Evolutionary conservation across 1,140 invertebrate genomes (phyloP).

Genomic region (Caenorhabditis remanei): DNA sequence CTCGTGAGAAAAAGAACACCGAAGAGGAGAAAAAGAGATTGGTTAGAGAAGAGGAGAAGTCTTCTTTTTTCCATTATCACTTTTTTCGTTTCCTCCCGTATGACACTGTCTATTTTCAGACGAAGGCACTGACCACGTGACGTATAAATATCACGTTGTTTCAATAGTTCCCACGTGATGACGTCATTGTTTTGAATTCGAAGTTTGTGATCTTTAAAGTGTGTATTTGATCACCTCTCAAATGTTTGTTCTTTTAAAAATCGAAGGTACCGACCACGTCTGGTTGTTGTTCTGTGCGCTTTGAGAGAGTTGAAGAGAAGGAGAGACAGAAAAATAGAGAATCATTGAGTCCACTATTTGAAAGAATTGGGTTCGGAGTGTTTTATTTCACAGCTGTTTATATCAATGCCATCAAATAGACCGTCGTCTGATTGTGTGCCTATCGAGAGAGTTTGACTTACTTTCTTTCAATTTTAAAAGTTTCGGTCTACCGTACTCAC

Average conservation of each 20-base stretch:
- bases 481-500: no score
- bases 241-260: neutral
- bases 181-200: slow-evolving; percentile 32
- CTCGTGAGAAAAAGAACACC: slow-evolving; percentile 50
- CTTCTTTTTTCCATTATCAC: neutral
- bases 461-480: no score
- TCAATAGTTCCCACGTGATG: slow-evolving; percentile 32
- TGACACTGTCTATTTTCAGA: slow-evolving; percentile 21
- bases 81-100: slow-evolving; percentile 8
- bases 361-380: neutral
- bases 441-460: no score
- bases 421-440: no score
- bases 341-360: neutral
- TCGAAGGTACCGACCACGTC: neutral
- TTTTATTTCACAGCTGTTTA: no score
- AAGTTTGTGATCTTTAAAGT: slow-evolving; percentile 16
- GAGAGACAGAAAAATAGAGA: neutral
- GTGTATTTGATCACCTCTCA: neutral
- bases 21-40: neutral
- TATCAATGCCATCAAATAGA: no score
- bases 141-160: neutral
- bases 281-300: neutral
- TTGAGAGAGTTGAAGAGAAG: neutral
- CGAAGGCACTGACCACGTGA: neutral
- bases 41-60: neutral